These are phyloP conservation scores for Pyxicephalus adspersus DNA, from an alignment of 2,113 vertebrate genomes.

Conservation along the genomic window DNA sequence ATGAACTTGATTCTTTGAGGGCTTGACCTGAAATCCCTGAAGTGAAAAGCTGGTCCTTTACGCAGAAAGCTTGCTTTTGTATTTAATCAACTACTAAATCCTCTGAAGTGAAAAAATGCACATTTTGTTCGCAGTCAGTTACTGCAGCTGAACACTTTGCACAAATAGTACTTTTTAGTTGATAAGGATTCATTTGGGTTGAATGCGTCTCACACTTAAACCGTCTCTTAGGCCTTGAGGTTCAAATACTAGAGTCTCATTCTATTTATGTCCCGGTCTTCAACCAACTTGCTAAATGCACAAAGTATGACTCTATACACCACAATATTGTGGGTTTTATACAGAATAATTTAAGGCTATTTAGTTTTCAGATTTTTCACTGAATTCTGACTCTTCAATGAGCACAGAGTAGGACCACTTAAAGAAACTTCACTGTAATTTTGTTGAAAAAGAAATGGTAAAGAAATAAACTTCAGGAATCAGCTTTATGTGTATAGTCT, in stretches of 20 bases:
- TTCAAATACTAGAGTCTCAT: slow-evolving; percentile 5
- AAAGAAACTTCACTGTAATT: too few species aligned
- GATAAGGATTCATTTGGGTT: slow-evolving; percentile 70
- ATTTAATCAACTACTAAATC: slow-evolving; percentile 77
- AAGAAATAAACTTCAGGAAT: background rate
- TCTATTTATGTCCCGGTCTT: background rate
- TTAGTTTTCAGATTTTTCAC: background rate
- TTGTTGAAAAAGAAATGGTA: background rate
- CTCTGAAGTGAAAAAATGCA: slow-evolving; percentile 80
- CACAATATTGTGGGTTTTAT: slow-evolving; percentile 4
- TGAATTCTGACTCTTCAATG: background rate
- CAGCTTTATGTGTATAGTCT: too few species aligned
- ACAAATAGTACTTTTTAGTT: slow-evolving; percentile 65
- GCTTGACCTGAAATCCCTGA: slow-evolving; percentile 75
- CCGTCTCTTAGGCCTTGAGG: slow-evolving; percentile 67
- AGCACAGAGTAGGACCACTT: background rate
- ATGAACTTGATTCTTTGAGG: slow-evolving; percentile 68
- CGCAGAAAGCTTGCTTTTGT: slow-evolving; percentile 67
- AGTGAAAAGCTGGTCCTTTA: slow-evolving; percentile 69
- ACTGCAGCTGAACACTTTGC: slow-evolving; percentile 71
- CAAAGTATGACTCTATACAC: background rate
- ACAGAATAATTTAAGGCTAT: background rate
- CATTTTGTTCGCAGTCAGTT: slow-evolving; percentile 75
- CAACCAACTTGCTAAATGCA: background rate
- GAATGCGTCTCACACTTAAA: slow-evolving; percentile 81